Evolutionary conservation across 2,888 invertebrate genomes (phyloP), one percentile per base, ranked within the genome.

Genomic region (Syrista parreyssii): DNA sequence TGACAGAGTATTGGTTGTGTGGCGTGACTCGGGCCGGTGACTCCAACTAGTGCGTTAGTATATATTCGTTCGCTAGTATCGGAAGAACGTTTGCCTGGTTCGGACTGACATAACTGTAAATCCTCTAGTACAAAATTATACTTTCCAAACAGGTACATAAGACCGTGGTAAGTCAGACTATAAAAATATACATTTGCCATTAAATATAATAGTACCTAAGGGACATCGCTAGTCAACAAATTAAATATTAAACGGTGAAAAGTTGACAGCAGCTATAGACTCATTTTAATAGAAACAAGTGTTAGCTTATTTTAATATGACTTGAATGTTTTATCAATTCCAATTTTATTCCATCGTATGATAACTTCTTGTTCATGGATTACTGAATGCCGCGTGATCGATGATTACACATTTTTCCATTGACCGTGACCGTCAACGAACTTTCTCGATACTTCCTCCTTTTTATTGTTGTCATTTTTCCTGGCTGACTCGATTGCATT

Each of bases 11-110:
- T 75, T 79, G 81, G 75, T 75, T 71, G 79, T 78, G 79, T 83
- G 83, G 83, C 82, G 83, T 83, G 83, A 83, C 75, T 31, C 77
- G 74, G 77, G 75, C 79, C 81, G 82, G 80, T 81, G 80, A 82
- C 79, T 80, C 12, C 71, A 32, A 31, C 31, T 71, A 33, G 71
- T 32, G 71, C 71, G 71, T 31, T 12, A 71, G 71, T 33, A 33
- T 33, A 30, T 71, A 32, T n/a, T n/a, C 32, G 12, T 33, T 32
- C 71, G 33, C 80, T 81, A 83, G 83, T 83, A 78, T 82, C 77
- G 78, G 81, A 68, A 77, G 79, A 79, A 79, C 83, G 78, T 78
- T 80, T 15, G 71, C 71, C 12, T 15, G 71, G 71, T 33, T 15
- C 71, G 71, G 71, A 71, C 31, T 33, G 31, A 15, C 71, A 33